Conservation (phyloP, 2,888 invertebrate genomes). For the Yponomeuta evonymella region DNA sequence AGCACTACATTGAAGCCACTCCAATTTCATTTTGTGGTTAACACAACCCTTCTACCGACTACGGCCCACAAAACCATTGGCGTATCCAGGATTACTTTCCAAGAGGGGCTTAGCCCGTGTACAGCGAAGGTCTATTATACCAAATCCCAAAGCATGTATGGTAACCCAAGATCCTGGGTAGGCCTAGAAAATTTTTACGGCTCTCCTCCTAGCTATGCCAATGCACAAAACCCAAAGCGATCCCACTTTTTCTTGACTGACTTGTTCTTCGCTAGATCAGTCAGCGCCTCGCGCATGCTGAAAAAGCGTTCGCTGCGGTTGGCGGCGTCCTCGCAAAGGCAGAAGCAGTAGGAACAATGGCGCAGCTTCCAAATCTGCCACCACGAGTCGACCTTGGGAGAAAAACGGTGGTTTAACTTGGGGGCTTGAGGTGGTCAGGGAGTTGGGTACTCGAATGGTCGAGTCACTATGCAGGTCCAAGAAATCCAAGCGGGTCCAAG, state of each 20-base stretch:
- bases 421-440: not conserved
- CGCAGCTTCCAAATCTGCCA: slow-evolving; percentile 87
- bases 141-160: too few species aligned
- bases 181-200: not conserved
- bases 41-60: too few species aligned
- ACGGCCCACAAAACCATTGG: too few species aligned
- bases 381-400: slow-evolving; percentile 87
- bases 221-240: not conserved
- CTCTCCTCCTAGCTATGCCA: not conserved
- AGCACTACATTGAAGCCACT: too few species aligned
- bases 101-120: too few species aligned
- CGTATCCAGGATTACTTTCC: too few species aligned
- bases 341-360: slow-evolving; percentile 93
- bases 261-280: slow-evolving; percentile 78
- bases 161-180: too few species aligned
- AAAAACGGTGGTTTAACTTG: slow-evolving; percentile 27
- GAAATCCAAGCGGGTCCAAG: too few species aligned
- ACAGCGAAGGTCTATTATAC: too few species aligned
- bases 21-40: too few species aligned
- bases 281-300: slow-evolving; percentile 80
- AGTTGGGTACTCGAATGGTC: too few species aligned
- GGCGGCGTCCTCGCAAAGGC: slow-evolving; percentile 87
- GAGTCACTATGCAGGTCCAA: too few species aligned
- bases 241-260: slow-evolving; percentile 45
- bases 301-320: slow-evolving; percentile 85